These are phyloP conservation scores for Danionella dracula DNA, from an alignment of 2,797 vertebrate species.

Conservation along the genomic window DNA sequence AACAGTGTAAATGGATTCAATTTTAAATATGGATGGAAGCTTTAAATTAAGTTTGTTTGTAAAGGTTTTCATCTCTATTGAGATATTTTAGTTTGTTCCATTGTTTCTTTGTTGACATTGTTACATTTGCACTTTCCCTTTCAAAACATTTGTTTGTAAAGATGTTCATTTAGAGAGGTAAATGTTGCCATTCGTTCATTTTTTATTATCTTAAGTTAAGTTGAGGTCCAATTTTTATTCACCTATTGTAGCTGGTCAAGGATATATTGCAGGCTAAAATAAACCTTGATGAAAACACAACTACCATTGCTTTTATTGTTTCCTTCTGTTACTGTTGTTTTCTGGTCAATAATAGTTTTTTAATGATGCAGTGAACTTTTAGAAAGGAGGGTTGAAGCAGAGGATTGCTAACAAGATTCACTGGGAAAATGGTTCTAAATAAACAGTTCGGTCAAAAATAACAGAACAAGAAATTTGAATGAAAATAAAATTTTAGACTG, in stretches of 20 bases:
- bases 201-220: conserved; percentile 68
- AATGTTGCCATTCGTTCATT: conserved; percentile 69
- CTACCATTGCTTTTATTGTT: not conserved
- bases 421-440: too few relatives aligned
- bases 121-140: conserved; percentile 67
- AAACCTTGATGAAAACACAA: conserved; percentile 61
- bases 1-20: conserved; percentile 52
- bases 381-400: too few relatives aligned
- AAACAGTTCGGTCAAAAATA: too few relatives aligned
- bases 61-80: conserved; percentile 30
- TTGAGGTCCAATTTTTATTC: conserved; percentile 74
- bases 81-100: conserved; percentile 55
- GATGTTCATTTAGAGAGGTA: conserved; percentile 77
- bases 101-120: conserved; percentile 58
- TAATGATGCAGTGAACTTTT: too few relatives aligned
- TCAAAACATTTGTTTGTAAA: conserved; percentile 74
- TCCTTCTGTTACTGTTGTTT: too few relatives aligned
- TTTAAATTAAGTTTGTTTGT: conserved; percentile 59
- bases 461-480: too few relatives aligned
- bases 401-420: too few relatives aligned
- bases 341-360: too few relatives aligned
- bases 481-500: too few relatives aligned
- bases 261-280: conserved; percentile 67
- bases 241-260: conserved; percentile 67
- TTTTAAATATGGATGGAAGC: conserved; percentile 51